Evolutionary conservation across 2,888 invertebrate genomes (phyloP).

Genomic region (Leucozona laternaria): DNA sequence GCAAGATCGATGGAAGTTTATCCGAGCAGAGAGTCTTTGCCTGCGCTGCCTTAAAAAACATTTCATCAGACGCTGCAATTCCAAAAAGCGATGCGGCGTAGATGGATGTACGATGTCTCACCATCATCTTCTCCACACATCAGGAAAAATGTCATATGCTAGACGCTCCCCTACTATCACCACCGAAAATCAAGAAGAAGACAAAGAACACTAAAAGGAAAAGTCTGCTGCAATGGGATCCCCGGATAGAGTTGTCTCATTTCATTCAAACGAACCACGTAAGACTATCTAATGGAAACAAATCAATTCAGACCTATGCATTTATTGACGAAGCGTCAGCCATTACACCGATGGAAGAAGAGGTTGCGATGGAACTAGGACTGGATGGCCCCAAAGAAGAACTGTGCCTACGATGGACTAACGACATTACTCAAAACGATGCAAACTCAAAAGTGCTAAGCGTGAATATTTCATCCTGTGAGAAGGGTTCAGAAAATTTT

Average conservation of each 20-base stretch:
- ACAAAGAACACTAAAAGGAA: conserved; percentile 6
- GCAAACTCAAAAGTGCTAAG: conserved; percentile 48
- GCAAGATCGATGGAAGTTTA: no score
- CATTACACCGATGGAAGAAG: conserved; percentile 56
- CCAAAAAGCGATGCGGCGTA: background rate
- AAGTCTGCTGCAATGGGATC: conserved; percentile 1
- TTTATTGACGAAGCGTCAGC: conserved; percentile 69
- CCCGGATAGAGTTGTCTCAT: conserved; percentile 4
- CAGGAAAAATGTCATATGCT: background rate
- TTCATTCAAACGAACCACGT: conserved; percentile 27
- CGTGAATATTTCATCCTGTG: conserved; percentile 44
- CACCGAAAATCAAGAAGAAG: background rate
- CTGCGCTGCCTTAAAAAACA: conserved; percentile 53
- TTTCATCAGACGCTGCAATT: conserved; percentile 37
- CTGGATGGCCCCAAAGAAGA: conserved; percentile 3
- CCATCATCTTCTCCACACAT: background rate
- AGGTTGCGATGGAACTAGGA: conserved; percentile 47
- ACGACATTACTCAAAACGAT: conserved; percentile 70
- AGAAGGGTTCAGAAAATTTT: conserved; percentile 14
- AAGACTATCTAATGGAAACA: background rate
- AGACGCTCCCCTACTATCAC: background rate
- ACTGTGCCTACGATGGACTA: conserved; percentile 36
- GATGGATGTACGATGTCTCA: background rate
- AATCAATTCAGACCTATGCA: conserved; percentile 61
- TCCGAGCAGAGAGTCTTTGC: background rate